Conservation (phyloP, 1,140 invertebrate genomes). For the Eurosta solidaginis region DNA sequence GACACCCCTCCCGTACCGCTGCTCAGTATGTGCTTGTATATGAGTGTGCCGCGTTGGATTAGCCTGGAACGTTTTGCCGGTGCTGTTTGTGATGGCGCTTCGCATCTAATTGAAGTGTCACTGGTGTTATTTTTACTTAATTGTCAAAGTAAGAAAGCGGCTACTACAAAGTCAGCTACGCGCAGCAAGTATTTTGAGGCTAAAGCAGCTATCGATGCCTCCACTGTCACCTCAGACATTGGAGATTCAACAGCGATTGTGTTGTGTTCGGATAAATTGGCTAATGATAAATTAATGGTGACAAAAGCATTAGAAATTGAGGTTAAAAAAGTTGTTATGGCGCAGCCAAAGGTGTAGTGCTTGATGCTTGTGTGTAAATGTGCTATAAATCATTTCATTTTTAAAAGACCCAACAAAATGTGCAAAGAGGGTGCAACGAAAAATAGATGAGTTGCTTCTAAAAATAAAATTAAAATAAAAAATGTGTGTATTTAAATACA, state of each 20-base stretch:
- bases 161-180: not conserved
- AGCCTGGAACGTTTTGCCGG: constrained; percentile 36
- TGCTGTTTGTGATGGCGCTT: constrained; percentile 25
- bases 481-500: too few relatives aligned
- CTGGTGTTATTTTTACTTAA: constrained; percentile 34
- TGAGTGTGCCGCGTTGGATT: constrained; percentile 38
- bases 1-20: not conserved
- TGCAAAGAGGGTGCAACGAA: too few relatives aligned
- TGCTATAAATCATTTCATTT: too few relatives aligned
- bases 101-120: constrained; percentile 34
- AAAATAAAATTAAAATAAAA: too few relatives aligned
- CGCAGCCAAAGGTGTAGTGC: constrained; percentile 2
- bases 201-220: not conserved
- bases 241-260: not conserved
- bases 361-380: not conserved
- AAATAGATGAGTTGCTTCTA: too few relatives aligned
- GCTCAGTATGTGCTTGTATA: constrained; percentile 37
- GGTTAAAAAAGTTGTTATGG: not conserved
- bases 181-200: not conserved
- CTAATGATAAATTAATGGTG: not conserved
- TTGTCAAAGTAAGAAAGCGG: constrained; percentile 18
- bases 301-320: not conserved
- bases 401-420: too few relatives aligned
- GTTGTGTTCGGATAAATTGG: not conserved
- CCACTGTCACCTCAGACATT: not conserved